Conservation (phyloP, 2,888 invertebrate genomes). For the Furcula furcula region DNA sequence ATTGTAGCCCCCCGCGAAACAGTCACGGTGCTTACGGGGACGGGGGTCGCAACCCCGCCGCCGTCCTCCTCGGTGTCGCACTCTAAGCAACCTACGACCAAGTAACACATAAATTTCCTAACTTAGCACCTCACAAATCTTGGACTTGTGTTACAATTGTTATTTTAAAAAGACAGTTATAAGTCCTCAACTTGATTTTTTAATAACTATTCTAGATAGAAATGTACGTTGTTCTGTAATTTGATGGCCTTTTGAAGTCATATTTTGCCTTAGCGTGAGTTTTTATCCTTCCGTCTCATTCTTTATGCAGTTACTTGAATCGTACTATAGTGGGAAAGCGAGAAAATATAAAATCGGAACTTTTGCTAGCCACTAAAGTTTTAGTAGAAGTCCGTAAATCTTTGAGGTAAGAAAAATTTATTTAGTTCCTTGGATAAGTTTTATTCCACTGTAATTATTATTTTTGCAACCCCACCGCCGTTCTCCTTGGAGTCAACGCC, state of each 20-base stretch:
- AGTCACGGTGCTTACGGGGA: too few relatives aligned
- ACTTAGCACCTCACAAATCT: constrained; percentile 3
- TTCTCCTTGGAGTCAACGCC: too few relatives aligned
- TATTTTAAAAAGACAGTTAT: constrained; percentile 19
- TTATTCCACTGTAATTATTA: neutral
- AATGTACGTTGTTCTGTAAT: constrained; percentile 22
- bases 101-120: too few relatives aligned
- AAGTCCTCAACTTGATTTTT: constrained; percentile 23
- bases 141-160: constrained; percentile 11
- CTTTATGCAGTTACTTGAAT: constrained; percentile 17
- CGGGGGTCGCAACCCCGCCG: too few relatives aligned
- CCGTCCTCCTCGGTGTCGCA: too few relatives aligned
- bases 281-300: constrained; percentile 3
- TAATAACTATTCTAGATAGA: constrained; percentile 28
- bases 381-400: constrained; percentile 23
- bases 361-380: constrained; percentile 27
- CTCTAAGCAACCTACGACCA: too few relatives aligned
- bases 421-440: constrained; percentile 5
- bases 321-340: constrained; percentile 37
- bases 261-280: too few relatives aligned
- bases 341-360: constrained; percentile 27
- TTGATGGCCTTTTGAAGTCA: constrained; percentile 9
- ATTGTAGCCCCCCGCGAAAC: too few relatives aligned
- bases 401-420: constrained; percentile 14
- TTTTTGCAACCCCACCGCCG: too few relatives aligned